Conservation (phyloP, 2,113 vertebrate species). For the Seriola dumerili region DNA sequence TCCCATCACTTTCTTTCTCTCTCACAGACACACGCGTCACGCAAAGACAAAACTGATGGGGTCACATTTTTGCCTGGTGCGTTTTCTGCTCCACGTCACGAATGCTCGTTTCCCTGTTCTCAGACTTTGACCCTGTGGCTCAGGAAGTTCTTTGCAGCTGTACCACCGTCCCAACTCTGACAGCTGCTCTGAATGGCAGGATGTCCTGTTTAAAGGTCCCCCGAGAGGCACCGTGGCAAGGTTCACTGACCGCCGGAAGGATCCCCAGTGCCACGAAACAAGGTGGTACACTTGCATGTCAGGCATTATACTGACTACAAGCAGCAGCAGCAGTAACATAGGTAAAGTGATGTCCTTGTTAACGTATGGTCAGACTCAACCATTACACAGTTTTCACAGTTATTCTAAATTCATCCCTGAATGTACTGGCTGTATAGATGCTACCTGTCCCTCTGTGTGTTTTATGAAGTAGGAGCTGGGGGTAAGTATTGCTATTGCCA, state of each 20-base stretch:
- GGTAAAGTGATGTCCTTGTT: neutral
- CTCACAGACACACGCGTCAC: slow-evolving; percentile 12
- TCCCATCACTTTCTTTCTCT: neutral
- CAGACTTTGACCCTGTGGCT: slow-evolving; percentile 80
- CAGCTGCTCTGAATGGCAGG: slow-evolving; percentile 90
- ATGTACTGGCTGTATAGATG: neutral
- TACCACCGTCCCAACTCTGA: slow-evolving; percentile 84
- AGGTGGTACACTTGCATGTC: neutral
- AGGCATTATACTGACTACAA: neutral
- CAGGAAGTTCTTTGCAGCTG: slow-evolving; percentile 89
- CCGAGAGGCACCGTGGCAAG: slow-evolving; percentile 66
- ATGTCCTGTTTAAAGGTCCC: slow-evolving; percentile 89
- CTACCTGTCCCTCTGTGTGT: neutral
- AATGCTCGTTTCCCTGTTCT: slow-evolving; percentile 86
- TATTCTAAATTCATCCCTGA: neutral
- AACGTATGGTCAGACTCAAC: neutral
- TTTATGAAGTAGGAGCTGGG: no score
- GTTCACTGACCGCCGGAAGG: slow-evolving; percentile 78
- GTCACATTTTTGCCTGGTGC: neutral
- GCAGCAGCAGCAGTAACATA: no score
- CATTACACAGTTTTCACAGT: neutral
- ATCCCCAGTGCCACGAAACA: slow-evolving; percentile 17
- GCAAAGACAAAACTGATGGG: slow-evolving; percentile 5
- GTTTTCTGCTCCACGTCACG: slow-evolving; percentile 32
- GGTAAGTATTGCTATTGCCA: no score